Conservation (phyloP, 2,797 vertebrate genomes). For the Astyanax mexicanus region DNA sequence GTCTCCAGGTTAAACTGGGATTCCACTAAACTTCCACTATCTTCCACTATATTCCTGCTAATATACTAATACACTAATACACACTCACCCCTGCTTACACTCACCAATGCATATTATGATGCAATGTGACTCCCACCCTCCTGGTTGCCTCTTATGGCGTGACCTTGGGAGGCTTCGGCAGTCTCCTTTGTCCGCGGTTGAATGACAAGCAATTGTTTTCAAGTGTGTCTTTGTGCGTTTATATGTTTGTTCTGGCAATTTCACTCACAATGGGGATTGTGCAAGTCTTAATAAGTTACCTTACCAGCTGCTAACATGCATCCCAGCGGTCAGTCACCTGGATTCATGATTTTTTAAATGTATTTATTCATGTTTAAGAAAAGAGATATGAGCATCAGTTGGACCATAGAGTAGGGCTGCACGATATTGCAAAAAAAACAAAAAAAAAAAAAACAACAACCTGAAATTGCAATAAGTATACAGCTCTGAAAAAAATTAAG, state of each 20-base stretch:
- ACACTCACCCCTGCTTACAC: constrained; percentile 8
- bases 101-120: constrained; percentile 28
- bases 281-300: constrained; percentile 85
- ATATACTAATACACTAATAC: too few relatives aligned
- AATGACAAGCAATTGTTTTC: constrained; percentile 87
- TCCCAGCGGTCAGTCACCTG: constrained; percentile 83
- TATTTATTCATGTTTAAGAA: too few relatives aligned
- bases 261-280: constrained; percentile 85
- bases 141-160: constrained; percentile 68
- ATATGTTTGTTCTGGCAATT: constrained; percentile 88
- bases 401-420: neutral
- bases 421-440: too few relatives aligned
- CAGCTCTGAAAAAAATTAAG: too few relatives aligned
- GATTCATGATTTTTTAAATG: neutral
- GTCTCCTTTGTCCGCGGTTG: constrained; percentile 77
- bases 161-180: constrained; percentile 81
- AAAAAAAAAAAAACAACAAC: too few relatives aligned
- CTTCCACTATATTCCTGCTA: too few relatives aligned
- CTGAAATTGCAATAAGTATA: too few relatives aligned
- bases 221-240: constrained; percentile 87
- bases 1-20: constrained; percentile 7
- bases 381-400: neutral
- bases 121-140: constrained; percentile 36
- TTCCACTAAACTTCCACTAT: too few relatives aligned
- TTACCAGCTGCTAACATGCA: constrained; percentile 85